These are phyloP conservation scores for Ostrea denselamellosa DNA, from an alignment of 1,140 invertebrate genomes.

Conservation along the genomic window DNA sequence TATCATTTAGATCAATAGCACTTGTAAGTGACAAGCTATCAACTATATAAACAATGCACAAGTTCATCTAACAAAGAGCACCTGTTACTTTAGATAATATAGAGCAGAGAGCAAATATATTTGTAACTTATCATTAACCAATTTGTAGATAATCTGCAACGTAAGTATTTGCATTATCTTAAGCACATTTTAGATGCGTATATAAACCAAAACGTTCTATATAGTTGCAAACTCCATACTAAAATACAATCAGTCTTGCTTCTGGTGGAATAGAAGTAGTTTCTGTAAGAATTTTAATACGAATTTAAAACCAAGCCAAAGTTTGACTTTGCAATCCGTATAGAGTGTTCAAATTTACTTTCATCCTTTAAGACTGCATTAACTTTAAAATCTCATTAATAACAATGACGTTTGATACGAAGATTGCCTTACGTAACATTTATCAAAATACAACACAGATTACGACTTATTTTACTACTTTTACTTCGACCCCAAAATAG, in stretches of 20 bases:
- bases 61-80: neutral
- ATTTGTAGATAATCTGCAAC: neutral
- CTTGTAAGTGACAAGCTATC: neutral
- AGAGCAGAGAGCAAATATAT: neutral
- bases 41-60: neutral
- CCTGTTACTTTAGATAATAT: neutral
- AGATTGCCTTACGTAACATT: neutral
- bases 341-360: neutral
- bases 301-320: neutral
- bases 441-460: neutral
- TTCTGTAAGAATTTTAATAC: neutral
- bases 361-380: neutral
- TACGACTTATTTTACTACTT: neutral
- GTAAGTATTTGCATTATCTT: neutral
- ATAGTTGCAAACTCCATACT: no score
- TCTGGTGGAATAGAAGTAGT: no score
- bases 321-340: neutral
- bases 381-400: conserved; percentile 6
- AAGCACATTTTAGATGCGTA: neutral
- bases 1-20: neutral
- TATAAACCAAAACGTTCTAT: no score
- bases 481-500: neutral
- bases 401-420: neutral
- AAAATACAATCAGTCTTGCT: no score
- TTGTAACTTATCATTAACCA: conserved; percentile 20